Evolutionary conservation across 2,888 invertebrate species (phyloP).

Genomic region (Psylliodes chrysocephalus): DNA sequence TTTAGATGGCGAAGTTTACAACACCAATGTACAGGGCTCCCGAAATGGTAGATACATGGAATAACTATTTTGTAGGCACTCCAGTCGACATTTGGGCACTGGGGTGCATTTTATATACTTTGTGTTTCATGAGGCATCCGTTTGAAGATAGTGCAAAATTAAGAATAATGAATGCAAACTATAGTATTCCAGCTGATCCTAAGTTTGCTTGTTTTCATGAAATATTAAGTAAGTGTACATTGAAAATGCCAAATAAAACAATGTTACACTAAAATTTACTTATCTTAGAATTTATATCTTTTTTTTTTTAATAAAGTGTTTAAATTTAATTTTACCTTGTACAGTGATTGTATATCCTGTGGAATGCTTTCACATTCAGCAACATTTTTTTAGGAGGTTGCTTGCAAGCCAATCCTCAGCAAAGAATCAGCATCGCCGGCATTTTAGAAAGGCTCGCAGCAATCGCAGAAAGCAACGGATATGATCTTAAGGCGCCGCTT

Average conservation of each 20-base stretch:
- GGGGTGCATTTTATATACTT: slow-evolving; percentile 92
- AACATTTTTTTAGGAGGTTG: slow-evolving; percentile 76
- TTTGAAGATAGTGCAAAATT: slow-evolving; percentile 96
- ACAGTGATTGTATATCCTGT: too few relatives aligned
- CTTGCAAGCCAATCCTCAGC: slow-evolving; percentile 83
- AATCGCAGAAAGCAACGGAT: slow-evolving; percentile 85
- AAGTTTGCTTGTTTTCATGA: slow-evolving; percentile 88
- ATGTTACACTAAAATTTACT: too few relatives aligned
- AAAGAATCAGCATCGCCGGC: slow-evolving; percentile 81
- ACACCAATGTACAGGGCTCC: slow-evolving; percentile 98
- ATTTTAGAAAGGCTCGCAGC: slow-evolving; percentile 88
- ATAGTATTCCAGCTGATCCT: slow-evolving; percentile 83
- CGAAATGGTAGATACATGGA: slow-evolving; percentile 98
- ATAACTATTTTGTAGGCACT: slow-evolving; percentile 91
- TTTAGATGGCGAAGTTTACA: slow-evolving; percentile 79
- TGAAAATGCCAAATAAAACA: too few relatives aligned
- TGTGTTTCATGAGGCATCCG: slow-evolving; percentile 95
- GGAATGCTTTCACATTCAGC: too few relatives aligned
- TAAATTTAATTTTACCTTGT: too few relatives aligned
- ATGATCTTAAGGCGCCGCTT: slow-evolving; percentile 84
- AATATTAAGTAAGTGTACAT: slow-evolving; percentile 80
- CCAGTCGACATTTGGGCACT: slow-evolving; percentile 96
- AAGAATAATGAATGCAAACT: slow-evolving; percentile 96
- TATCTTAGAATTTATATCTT: too few relatives aligned
- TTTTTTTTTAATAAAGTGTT: too few relatives aligned